Evolutionary conservation across 1,140 invertebrate species (phyloP).

Genomic region (Thaumetopoea pityocampa): DNA sequence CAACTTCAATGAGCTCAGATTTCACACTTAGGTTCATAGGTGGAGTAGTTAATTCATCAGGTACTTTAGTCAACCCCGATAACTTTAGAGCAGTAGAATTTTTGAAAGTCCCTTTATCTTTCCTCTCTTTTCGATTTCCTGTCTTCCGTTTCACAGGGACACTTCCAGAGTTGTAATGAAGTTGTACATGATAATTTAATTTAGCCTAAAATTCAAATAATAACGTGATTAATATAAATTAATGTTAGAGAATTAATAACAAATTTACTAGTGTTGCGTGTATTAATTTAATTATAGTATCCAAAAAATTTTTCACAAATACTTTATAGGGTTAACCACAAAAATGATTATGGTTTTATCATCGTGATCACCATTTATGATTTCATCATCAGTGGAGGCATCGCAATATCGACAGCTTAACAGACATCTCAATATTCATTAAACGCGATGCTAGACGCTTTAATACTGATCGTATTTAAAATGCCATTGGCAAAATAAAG

Average conservation of each 20-base stretch:
- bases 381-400: too few relatives aligned
- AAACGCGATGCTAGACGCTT: too few relatives aligned
- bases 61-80: constrained; percentile 26
- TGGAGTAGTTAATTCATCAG: background rate
- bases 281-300: background rate
- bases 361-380: too few relatives aligned
- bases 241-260: too few relatives aligned
- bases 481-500: too few relatives aligned
- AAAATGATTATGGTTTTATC: too few relatives aligned
- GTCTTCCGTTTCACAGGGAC: background rate
- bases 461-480: too few relatives aligned
- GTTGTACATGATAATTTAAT: constrained; percentile 39
- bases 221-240: too few relatives aligned
- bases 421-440: too few relatives aligned
- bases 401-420: too few relatives aligned
- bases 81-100: constrained; percentile 40
- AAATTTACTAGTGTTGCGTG: background rate
- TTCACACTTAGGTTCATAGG: constrained; percentile 5
- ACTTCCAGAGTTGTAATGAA: constrained; percentile 23
- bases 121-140: constrained; percentile 43
- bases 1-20: constrained; percentile 11
- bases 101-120: constrained; percentile 36
- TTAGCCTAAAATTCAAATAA: constrained; percentile 37
- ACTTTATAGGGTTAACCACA: too few relatives aligned
- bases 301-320: background rate